Evolutionary conservation across 2,113 vertebrate genomes (phyloP), one percentile per base, ranked within the genome.

Genomic region (Engystomops pustulosus): DNA sequence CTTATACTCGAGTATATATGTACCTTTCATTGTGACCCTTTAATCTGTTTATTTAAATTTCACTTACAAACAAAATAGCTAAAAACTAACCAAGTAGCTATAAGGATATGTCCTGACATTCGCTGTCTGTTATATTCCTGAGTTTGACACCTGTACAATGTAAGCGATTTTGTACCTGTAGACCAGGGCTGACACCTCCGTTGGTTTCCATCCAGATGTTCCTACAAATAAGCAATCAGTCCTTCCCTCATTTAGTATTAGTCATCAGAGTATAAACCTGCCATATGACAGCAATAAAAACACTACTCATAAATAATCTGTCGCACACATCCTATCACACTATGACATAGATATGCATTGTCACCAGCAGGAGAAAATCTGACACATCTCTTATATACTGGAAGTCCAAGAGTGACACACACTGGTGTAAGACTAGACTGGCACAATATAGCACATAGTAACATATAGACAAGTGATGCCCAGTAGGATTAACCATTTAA

Each of bases 201-300:
- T 38, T 23, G 15, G 36, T 38, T 27, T 60, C 55, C 55, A 62
- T 62, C 77, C 77, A 79, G 77, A 79, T 79, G 77, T 79, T 65
- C 7, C 36, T 60, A 41, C 38, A 62, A 79, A 79, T 79, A 34
- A 65, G 32, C 30, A 62, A 62, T 65, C 34, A 30, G 23, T 23
- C 36, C n/a, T 79, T 79, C 20, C 23, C 36, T 65, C 55, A 79
- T 79, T 44, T 65, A 79, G 9, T 67, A 68, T 80, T 67, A 80
- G 38, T 32, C 41, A 80, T 25, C 18, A 67, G 41, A 2, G 60
- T 62, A 79, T 79, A 45, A 17, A 18, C 53, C 72, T 62, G 34
- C 53, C 53, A 47, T 65, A 65, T 47, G 38, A 67, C 60, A 67
- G 78, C 38, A 80, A 34, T 49, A 30, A n/a, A 49, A 65, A 68